Percentiles rank a stretch among this genome's conserved stretches.
Conservation (phyloP, 2,113 vertebrate genomes). For the Anarhynchus alexandrinus region DNA sequence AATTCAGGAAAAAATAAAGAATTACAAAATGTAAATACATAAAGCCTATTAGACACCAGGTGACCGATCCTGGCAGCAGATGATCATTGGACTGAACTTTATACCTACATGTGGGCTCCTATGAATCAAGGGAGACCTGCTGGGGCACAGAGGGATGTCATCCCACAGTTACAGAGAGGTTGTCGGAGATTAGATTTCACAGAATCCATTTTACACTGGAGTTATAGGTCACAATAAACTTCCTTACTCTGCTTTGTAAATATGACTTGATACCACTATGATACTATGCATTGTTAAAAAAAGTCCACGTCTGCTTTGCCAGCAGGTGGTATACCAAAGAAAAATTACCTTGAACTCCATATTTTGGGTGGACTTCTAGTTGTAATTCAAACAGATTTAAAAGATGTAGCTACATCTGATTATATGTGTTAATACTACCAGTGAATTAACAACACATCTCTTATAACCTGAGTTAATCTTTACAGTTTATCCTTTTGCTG, state of each 20-base stretch:
- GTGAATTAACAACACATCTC: not conserved
- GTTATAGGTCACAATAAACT: not conserved
- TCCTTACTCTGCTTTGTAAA: not conserved
- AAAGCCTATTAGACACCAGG: not conserved
- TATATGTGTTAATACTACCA: not conserved
- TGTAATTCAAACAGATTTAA: not conserved
- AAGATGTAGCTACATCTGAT: not conserved
- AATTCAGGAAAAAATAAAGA: not conserved
- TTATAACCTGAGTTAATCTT: not conserved
- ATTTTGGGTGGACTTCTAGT: not conserved
- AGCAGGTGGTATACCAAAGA: not conserved
- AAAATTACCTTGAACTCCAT: not conserved
- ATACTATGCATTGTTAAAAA: not conserved
- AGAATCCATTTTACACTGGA: not conserved
- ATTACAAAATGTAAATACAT: not conserved
- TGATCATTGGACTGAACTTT: not conserved
- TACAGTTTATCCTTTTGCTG: not conserved
- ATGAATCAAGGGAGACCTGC: not conserved
- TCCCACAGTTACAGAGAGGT: not conserved
- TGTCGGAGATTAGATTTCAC: not conserved
- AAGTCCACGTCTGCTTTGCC: not conserved
- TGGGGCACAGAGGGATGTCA: not conserved
- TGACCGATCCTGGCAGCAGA: not conserved
- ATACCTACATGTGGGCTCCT: not conserved
- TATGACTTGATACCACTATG: not conserved